Base-by-base conservation (phyloP, 2,888 invertebrate genomes). In the Leistus spinibarbis region DNA sequence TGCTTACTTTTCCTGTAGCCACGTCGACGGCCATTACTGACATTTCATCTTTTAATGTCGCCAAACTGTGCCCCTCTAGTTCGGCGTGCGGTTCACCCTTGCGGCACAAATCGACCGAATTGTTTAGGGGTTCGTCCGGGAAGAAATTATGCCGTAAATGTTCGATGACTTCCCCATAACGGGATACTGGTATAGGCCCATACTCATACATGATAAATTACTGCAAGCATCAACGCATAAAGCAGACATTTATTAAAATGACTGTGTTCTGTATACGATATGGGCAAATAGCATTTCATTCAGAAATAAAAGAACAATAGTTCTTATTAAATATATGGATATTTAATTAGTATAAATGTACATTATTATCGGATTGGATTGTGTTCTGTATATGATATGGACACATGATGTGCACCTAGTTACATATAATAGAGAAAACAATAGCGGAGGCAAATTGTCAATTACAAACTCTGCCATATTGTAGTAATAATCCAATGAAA, bases 91-190 rank as follows among this genome's bases (percentile, higher is more conserved):
- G 89, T 80, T 91, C 89, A 0, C 94, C 94, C 4, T 90, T 88
- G 67, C 89, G 84, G 81, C 94, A 94, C 4, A 95, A 87, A 10
- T 89, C 89, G n/a, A 94, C 92, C 0, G 94, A 92, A 79, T 90
- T 90, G 85, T 95, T 95, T 63, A 95, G 87, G 0, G 95, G 95
- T 83, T 95, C 95, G 82, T 95, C 95, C 0, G 93, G 91, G 84
- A 95, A 95, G 87, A 93, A 93, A 82, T 91, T 93, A 78, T 89
- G 86, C 53, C 93, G 88, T 68, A 95, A 87, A 82, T 94, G 94
- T 23, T 88, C 84, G 77, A 95, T 89, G 66, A 94, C 92, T 23
- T 90, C 89, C 23, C 89, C 87, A 79, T 88, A 89, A 77, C 86
- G 86, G 57, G 86, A 83, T 78, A 86, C 85, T 23, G 88, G 86